Evolutionary conservation across 2,888 invertebrate genomes (phyloP).

Genomic region (Teleiodes luculella): DNA sequence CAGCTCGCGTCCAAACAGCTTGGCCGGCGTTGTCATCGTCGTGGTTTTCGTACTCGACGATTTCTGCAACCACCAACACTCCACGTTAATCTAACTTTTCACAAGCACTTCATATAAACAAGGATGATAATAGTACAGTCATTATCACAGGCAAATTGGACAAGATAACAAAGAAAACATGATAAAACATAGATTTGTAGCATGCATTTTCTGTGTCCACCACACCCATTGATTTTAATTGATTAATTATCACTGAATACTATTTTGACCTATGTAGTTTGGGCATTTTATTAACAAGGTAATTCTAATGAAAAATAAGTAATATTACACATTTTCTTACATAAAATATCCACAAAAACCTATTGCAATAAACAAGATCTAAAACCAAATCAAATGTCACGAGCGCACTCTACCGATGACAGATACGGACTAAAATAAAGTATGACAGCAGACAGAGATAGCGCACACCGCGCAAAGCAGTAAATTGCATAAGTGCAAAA

Average conservation of each 20-base stretch:
- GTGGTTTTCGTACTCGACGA: conserved; percentile 93
- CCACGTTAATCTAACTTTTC: conserved; percentile 34
- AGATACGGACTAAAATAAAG: conserved; percentile 56
- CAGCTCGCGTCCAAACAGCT: conserved; percentile 93
- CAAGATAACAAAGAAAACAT: conserved; percentile 41
- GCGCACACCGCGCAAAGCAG: too few relatives aligned
- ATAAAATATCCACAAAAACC: conserved; percentile 27
- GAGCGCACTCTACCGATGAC: conserved; percentile 52
- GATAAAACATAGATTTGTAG: conserved; percentile 43
- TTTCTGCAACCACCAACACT: conserved; percentile 81
- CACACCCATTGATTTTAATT: conserved; percentile 60
- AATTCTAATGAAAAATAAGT: not conserved
- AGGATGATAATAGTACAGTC: not conserved
- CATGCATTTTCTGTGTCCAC: conserved; percentile 52
- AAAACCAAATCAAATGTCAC: conserved; percentile 34
- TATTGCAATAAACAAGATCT: conserved; percentile 15
- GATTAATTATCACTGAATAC: conserved; percentile 14
- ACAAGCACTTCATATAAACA: not conserved
- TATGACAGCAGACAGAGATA: conserved; percentile 39
- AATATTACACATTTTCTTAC: conserved; percentile 34
- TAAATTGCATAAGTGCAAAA: conserved; percentile 27
- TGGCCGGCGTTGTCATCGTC: conserved; percentile 93
- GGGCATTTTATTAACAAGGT: not conserved
- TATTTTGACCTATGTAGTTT: not conserved
- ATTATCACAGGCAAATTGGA: not conserved